Evolutionary conservation across 2,797 vertebrate species (phyloP).

Genomic region (Cossypha heuglini): DNA sequence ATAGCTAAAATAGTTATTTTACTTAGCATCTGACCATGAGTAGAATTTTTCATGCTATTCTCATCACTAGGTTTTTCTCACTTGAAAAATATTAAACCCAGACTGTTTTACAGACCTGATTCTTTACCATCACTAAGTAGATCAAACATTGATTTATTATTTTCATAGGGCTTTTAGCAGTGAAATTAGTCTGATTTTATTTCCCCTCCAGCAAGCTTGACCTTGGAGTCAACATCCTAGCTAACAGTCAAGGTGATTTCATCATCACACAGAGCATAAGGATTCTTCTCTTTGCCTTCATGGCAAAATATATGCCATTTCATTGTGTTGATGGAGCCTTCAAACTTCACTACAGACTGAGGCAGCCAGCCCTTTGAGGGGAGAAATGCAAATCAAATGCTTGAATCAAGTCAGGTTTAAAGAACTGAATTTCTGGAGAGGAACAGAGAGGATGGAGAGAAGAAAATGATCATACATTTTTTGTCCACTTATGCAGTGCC

Average conservation of each 20-base stretch:
- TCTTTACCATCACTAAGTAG: neutral
- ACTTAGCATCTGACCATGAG: neutral
- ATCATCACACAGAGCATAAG: neutral
- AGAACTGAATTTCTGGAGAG: neutral
- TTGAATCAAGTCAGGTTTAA: neutral
- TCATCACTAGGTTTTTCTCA: neutral
- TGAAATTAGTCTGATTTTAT: neutral
- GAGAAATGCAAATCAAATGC: neutral
- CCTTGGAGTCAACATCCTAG: neutral
- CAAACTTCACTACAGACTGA: neutral
- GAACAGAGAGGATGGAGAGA: neutral
- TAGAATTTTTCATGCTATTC: neutral
- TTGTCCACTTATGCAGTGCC: neutral
- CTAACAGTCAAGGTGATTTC: neutral
- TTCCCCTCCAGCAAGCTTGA: neutral
- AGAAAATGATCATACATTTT: neutral
- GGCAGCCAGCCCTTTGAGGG: neutral
- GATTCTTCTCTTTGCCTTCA: neutral
- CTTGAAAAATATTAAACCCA: neutral
- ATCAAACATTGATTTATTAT: neutral
- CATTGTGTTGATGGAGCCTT: neutral
- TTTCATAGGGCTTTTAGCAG: neutral
- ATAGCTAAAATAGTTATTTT: neutral
- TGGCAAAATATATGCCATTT: neutral
- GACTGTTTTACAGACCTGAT: neutral